Percentiles rank a stretch among this genome's conserved stretches.
Evolutionary conservation across 2,113 vertebrate species (phyloP).

Genomic region (Nothocercus julius): DNA sequence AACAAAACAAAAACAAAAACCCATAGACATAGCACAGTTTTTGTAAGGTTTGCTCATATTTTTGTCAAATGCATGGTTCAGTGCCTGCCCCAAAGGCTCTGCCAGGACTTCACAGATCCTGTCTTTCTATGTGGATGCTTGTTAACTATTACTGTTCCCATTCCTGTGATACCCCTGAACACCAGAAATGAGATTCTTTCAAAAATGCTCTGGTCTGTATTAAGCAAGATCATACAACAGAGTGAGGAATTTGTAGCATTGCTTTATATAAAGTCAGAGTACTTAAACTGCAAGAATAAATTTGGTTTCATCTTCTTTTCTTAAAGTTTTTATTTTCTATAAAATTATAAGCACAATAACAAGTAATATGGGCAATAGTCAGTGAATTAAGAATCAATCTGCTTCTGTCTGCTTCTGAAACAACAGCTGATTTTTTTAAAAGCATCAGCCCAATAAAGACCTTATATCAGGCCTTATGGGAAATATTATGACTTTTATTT

Average conservation of each 20-base stretch:
- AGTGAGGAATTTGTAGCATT: not conserved
- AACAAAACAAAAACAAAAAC: no score
- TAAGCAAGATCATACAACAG: not conserved
- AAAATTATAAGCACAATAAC: not conserved
- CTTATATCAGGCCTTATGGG: not conserved
- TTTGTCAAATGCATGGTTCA: not conserved
- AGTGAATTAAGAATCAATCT: not conserved
- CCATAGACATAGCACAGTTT: no score
- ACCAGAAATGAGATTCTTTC: not conserved
- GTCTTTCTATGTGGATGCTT: not conserved
- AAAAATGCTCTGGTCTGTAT: not conserved
- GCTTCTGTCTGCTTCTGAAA: not conserved
- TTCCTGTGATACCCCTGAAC: not conserved
- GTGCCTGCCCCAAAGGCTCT: not conserved
- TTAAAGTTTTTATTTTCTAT: not conserved
- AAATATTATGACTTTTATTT: slow-evolving; percentile 13
- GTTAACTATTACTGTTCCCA: not conserved
- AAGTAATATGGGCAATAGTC: not conserved
- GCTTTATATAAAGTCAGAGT: not conserved
- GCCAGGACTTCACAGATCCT: not conserved
- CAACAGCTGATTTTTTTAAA: not conserved
- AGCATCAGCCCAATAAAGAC: not conserved
- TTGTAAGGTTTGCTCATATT: no score
- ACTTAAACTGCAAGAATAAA: not conserved
- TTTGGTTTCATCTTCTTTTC: not conserved